These are phyloP conservation scores for Cephalotes varians DNA, from an alignment of 2,888 invertebrate species.

Conservation along the genomic window DNA sequence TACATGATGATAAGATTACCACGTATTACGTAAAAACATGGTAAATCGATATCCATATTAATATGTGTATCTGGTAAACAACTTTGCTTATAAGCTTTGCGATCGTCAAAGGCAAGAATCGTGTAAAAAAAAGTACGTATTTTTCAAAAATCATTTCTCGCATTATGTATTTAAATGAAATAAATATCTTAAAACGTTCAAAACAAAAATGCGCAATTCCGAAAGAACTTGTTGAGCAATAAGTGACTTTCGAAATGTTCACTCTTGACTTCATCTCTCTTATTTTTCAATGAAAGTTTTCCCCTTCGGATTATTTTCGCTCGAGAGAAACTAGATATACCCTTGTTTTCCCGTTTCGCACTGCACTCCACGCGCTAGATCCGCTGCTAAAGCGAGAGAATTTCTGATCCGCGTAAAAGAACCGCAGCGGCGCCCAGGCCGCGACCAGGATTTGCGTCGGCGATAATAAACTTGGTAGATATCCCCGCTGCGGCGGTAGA, in stretches of 20 bases:
- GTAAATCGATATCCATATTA: background rate
- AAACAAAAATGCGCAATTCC: background rate
- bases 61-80: background rate
- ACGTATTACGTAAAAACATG: background rate
- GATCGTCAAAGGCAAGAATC: background rate
- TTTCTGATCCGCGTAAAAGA: slow-evolving; percentile 54
- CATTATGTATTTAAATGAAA: background rate
- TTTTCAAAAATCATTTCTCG: background rate
- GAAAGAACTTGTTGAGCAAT: slow-evolving; percentile 22
- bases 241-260: slow-evolving; percentile 29
- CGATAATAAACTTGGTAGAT: slow-evolving; percentile 51
- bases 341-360: slow-evolving; percentile 18
- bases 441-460: slow-evolving; percentile 50
- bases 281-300: slow-evolving; percentile 4
- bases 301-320: slow-evolving; percentile 26
- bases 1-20: background rate
- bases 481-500: slow-evolving; percentile 46
- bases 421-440: slow-evolving; percentile 39
- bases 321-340: slow-evolving; percentile 1
- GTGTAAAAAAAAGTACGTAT: background rate
- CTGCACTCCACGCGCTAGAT: background rate
- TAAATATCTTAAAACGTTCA: background rate
- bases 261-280: slow-evolving; percentile 4
- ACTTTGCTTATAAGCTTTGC: background rate
- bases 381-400: slow-evolving; percentile 36